These are phyloP conservation scores for Xenops minutus DNA, from an alignment of 2,797 vertebrate species.

Conservation along the genomic window DNA sequence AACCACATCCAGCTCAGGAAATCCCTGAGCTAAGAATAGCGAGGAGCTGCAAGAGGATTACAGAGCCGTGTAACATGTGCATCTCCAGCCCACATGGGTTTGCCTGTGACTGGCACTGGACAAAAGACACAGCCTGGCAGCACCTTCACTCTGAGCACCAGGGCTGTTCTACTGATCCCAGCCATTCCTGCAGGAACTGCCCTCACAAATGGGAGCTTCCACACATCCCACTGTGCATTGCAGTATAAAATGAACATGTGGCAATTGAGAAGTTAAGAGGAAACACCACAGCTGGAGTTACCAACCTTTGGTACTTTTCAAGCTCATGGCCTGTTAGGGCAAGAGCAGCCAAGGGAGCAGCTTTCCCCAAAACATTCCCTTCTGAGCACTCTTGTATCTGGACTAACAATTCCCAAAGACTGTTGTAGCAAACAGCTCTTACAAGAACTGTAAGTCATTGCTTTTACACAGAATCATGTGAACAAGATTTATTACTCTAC, in stretches of 20 bases:
- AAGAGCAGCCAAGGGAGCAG: not conserved
- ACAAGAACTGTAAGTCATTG: not conserved
- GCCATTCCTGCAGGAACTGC: not conserved
- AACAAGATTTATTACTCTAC: not conserved
- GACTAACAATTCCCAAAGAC: not conserved
- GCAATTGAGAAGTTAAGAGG: not conserved
- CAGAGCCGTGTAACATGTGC: not conserved
- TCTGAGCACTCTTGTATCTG: not conserved
- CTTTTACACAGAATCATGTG: not conserved
- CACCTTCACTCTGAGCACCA: not conserved
- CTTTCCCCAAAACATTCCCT: not conserved
- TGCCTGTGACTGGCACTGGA: not conserved
- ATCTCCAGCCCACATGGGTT: not conserved
- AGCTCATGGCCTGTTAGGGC: not conserved
- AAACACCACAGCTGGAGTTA: not conserved
- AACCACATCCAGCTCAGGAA: constrained; percentile 68
- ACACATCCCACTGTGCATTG: not conserved
- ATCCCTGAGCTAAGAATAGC: constrained; percentile 67
- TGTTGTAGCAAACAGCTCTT: not conserved
- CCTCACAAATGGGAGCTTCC: not conserved
- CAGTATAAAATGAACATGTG: not conserved
- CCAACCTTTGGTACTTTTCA: not conserved
- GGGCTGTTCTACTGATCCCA: not conserved
- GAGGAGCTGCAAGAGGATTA: constrained; percentile 46
- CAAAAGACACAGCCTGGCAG: accelerated